These are phyloP conservation scores for Amphiprion percula DNA, from an alignment of 2,113 vertebrate genomes.

Conservation along the genomic window DNA sequence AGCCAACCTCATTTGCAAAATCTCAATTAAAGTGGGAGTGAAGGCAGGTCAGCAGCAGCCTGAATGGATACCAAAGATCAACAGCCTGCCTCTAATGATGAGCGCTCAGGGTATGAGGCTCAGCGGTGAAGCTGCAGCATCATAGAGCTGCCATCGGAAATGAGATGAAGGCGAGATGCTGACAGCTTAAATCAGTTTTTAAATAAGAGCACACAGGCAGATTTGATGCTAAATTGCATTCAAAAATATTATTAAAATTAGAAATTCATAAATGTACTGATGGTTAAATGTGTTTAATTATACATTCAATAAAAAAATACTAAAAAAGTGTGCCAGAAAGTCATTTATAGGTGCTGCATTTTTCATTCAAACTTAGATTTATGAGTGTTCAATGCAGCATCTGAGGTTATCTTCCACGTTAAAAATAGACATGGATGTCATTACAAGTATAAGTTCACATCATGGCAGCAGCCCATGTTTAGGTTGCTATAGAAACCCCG, in stretches of 20 bases:
- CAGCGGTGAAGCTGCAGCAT: constrained; percentile 52
- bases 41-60: constrained; percentile 54
- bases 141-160: constrained; percentile 52
- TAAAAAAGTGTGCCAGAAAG: not conserved
- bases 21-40: constrained; percentile 70
- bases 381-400: constrained; percentile 16
- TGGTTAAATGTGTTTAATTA: not conserved
- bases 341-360: not conserved
- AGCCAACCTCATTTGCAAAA: constrained; percentile 76
- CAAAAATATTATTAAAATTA: not conserved
- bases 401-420: constrained; percentile 54
- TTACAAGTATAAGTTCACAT: constrained; percentile 71
- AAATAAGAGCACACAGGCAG: constrained; percentile 29
- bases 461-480: constrained; percentile 69
- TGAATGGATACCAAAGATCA: constrained; percentile 77
- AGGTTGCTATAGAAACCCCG: constrained; percentile 86
- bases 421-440: constrained; percentile 73
- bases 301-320: not conserved
- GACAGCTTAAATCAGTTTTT: constrained; percentile 45
- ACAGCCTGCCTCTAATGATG: constrained; percentile 74
- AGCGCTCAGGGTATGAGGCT: constrained; percentile 32
- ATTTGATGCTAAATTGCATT: not conserved
- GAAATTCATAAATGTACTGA: not conserved
- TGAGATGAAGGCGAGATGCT: constrained; percentile 60
- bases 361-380: constrained; percentile 26